Percentiles rank a stretch among this genome's conserved stretches.
Evolutionary conservation across 2,888 invertebrate species (phyloP).

Genomic region (Priocnemis perturbator): DNA sequence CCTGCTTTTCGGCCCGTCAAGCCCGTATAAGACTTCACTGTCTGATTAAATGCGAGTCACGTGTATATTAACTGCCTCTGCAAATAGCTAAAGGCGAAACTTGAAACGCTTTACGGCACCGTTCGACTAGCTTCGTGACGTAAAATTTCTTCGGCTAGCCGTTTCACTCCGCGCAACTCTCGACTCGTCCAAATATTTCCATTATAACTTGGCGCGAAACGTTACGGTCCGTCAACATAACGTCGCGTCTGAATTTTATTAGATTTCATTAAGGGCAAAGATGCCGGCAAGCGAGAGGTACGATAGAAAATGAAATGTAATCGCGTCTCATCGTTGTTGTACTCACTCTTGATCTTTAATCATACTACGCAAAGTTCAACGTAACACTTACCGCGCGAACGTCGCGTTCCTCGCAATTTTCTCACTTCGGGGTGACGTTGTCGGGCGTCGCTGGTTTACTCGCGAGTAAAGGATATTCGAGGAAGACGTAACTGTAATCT

Average conservation of each 20-base stretch:
- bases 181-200: too few species aligned
- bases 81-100: too few species aligned
- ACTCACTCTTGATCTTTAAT: background rate
- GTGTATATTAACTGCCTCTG: too few species aligned
- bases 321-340: background rate
- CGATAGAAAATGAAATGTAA: background rate
- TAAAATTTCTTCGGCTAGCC: too few species aligned
- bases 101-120: too few species aligned
- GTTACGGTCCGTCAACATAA: background rate
- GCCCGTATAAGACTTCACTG: too few species aligned
- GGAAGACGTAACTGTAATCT: conserved; percentile 46
- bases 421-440: conserved; percentile 36
- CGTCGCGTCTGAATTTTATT: background rate
- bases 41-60: too few species aligned
- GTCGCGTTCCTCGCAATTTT: conserved; percentile 26
- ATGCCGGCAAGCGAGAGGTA: background rate
- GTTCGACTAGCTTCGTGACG: too few species aligned
- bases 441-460: conserved; percentile 32
- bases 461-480: conserved; percentile 47
- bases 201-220: background rate
- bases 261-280: conserved; percentile 1
- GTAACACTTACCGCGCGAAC: conserved; percentile 4
- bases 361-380: background rate
- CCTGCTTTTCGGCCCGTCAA: too few species aligned
- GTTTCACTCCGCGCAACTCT: too few species aligned